Evolutionary conservation across 2,888 invertebrate species (phyloP), one percentile per base, ranked within the genome.

Genomic region (Entomobrya proxima): DNA sequence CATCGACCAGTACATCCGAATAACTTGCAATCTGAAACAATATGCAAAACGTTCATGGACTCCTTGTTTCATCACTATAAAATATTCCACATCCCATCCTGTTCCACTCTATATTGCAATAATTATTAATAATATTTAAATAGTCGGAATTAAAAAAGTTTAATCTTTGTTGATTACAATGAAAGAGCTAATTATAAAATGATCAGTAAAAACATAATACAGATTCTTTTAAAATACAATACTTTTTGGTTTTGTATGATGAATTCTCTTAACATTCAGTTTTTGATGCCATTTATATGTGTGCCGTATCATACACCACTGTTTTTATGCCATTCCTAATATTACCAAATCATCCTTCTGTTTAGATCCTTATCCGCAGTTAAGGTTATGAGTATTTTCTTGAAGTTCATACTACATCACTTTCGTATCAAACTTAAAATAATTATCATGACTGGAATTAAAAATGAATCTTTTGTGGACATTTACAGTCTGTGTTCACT

Each of bases 401-500:
- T 69, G 69, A 69, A 69, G 27, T 69, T 69, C 44, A 74, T 32
- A 15, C 69, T 52, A 77, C 44, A 40, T 44, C 77, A 44, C 75
- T 76, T 27, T n/a, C 35, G n/a, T 37, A 11, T 13, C 35, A 40
- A 69, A 69, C 24, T 69, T 37, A 67, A 69, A 74, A 50, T 30
- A 47, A 21, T 75, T 21, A 75, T 67, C 64, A 37, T 44, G 61
- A 61, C 40, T 69, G 40, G 75, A 75, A 75, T 52, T 52, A 75
- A 75, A 75, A 75, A 69, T 69, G 44, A 44, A 72, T 30, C 11
- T 44, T 69, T 69, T 69, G 76, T 83, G 76, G 77, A 77, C 83
- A 69, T 27, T 69, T 13, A 55, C 84, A 84, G 84, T 84, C 84
- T 84, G 84, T 84, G 84, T 75, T 84, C 84, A 84, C 84, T 24